Conservation (phyloP, 2,113 vertebrate genomes). For the Sapayoa aenigma region DNA sequence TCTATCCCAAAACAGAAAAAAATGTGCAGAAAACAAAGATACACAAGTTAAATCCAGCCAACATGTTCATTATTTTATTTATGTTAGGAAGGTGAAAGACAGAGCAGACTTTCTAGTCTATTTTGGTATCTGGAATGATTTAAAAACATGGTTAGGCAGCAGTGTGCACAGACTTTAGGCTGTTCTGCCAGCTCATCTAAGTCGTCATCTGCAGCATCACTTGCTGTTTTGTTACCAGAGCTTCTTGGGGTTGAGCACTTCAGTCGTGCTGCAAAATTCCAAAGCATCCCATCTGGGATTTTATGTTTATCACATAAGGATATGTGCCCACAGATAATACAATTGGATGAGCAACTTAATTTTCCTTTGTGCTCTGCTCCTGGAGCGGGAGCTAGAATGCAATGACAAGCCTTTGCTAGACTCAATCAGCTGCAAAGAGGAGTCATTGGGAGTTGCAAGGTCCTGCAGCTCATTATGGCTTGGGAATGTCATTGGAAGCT, state of each 20-base stretch:
- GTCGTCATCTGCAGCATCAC: not conserved
- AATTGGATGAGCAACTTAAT: not conserved
- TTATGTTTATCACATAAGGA: not conserved
- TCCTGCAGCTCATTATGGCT: not conserved
- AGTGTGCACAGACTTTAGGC: not conserved
- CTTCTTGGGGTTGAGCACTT: not conserved
- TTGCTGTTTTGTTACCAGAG: not conserved
- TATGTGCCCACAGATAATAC: not conserved
- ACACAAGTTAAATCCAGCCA: not conserved
- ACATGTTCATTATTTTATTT: not conserved
- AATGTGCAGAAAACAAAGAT: not conserved
- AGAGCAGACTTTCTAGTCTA: conserved; percentile 2
- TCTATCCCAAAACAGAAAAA: not conserved
- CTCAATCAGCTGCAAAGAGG: not conserved
- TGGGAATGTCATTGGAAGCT: not conserved
- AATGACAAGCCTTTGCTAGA: not conserved
- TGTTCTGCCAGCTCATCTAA: conserved; percentile 27
- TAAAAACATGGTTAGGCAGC: not conserved
- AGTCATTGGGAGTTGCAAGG: not conserved
- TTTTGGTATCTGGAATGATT: conserved; percentile 17
- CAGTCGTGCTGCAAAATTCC: not conserved
- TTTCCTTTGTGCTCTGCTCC: not conserved
- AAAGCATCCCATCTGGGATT: not conserved
- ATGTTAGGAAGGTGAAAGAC: conserved; percentile 32
- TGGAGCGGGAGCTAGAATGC: not conserved